Evolutionary conservation across 1,140 invertebrate species (phyloP).

Genomic region (Drosophila suzukii): DNA sequence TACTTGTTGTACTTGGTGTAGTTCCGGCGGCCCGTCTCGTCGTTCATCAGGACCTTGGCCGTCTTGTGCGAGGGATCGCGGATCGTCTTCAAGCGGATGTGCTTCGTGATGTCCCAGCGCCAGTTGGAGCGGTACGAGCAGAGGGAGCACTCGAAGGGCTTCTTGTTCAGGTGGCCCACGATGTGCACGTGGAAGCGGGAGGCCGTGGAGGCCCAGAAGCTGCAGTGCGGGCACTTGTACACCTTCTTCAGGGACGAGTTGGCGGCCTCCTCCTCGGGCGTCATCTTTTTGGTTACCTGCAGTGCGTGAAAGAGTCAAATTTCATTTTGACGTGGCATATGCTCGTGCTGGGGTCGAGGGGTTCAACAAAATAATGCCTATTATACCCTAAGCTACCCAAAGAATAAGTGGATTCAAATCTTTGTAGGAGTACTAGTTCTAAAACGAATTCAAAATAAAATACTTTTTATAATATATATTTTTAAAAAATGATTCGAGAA

Average conservation of each 20-base stretch:
- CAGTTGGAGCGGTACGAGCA: constrained; percentile 97
- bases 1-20: constrained; percentile 97
- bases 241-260: constrained; percentile 87
- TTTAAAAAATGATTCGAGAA: no score
- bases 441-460: no score
- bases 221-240: constrained; percentile 95
- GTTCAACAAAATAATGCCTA: background rate
- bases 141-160: constrained; percentile 97
- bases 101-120: constrained; percentile 98
- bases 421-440: no score
- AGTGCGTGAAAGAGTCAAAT: constrained; percentile 84
- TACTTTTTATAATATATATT: no score
- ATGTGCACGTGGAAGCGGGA: constrained; percentile 96
- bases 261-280: constrained; percentile 83
- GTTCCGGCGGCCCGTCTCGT: constrained; percentile 95
- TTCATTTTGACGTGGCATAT: constrained; percentile 82
- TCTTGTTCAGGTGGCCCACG: constrained; percentile 95
- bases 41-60: constrained; percentile 94
- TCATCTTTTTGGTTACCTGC: constrained; percentile 85
- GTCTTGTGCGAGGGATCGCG: constrained; percentile 91
- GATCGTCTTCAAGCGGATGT: constrained; percentile 94
- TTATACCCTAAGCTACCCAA: background rate
- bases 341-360: constrained; percentile 58
- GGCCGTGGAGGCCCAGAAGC: constrained; percentile 95
- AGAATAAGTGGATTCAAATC: background rate